Evolutionary conservation across 37 sponge, comb jelly and placozoan species (phyloP), one percentile per base, ranked within the genome.

Genomic region (Ianthella basta): DNA sequence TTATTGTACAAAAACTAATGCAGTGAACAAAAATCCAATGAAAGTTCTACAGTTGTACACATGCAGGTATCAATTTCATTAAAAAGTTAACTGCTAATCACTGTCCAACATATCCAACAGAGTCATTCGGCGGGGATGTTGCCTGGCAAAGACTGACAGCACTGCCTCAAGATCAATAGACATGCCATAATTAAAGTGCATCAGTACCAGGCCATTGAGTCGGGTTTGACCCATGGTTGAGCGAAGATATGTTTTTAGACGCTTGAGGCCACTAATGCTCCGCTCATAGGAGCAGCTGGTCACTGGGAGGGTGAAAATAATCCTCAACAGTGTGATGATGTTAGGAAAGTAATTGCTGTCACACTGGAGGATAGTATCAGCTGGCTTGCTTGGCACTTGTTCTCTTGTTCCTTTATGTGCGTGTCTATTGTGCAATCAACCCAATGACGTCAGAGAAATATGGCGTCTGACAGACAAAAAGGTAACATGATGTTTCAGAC

Each of bases 191-290:
- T 75, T 50, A 23, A 75, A 75, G 78, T 75, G 78, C 78, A 80
- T 5, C 10, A 80, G 81, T 60, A 60, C 81, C 56, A 60, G 27
- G 24, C 81, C 81, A 56, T 80, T 80, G 18, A 80, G 81, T 13
- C 60, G 30, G 4, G 13, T 60, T 80, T 60, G 60, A 30, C 60
- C 81, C 81, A 80, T 80, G 16, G 81, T 80, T 57, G 60, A 60
- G 34, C 81, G 60, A 60, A 80, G 32, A 37, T 80, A 80, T 19
- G 81, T 80, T 60, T 80, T 80, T 60, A 80, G 81, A 57, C 81
- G 60, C 56, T 60, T 57, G 60, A 80, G 81, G 0, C 60, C 81
- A 57, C 81, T 80, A 60, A 80, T 80, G 55, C 81, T 80, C 5
- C 81, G 30, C 61, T 80, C 60, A 80, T 60, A 80, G 4, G 81